Evolutionary conservation across 2,888 invertebrate genomes (phyloP), one percentile per base, ranked within the genome.

Genomic region (Nesidiocoris tenuis): DNA sequence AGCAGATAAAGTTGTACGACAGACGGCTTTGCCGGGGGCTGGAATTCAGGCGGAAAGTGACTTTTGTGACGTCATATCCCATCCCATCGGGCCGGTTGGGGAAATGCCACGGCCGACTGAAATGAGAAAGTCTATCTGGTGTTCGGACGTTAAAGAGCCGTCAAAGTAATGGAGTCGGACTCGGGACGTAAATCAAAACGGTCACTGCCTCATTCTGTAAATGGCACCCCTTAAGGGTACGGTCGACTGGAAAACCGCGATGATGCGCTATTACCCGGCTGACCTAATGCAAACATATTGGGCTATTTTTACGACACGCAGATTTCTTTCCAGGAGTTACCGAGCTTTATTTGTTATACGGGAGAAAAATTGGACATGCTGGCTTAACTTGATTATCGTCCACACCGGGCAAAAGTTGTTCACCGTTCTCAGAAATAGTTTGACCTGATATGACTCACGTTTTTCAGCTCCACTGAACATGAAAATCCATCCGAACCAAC

Each of bases 1-100:
- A 65, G 54, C 65, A 39, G 65, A 65, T 65, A 65, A 65, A 65
- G 65, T 65, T 65, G 65, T 39, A 39, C 39, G 39, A 39, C 39
- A 39, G 39, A 39, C 39, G 39, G 39, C 12, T 39, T 39, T 39
- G 12, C 39, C 39, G 12, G 39, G 5, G 39, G 12, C 5, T 12
- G 39, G 39, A 39, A 7, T 39, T 39, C 39, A 39, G 39, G 12
- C 39, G 39, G 39, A 39, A 39, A 39, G 39, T 39, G 39, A 39
- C 39, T 39, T 39, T 39, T 39, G 39, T 39, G 39, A 39, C 39
- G 39, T 39, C 39, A 39, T 39, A 39, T 7, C 39, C 39, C 39
- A 12, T 12, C 39, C 39, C 39, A 39, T 39, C 39, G 39, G 39
- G 5, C 5, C 39, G n/a, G n/a, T n/a, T n/a, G n/a, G n/a, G n/a